Evolutionary conservation across 2,888 invertebrate species (phyloP).

Genomic region (Tiliacea aurago): DNA sequence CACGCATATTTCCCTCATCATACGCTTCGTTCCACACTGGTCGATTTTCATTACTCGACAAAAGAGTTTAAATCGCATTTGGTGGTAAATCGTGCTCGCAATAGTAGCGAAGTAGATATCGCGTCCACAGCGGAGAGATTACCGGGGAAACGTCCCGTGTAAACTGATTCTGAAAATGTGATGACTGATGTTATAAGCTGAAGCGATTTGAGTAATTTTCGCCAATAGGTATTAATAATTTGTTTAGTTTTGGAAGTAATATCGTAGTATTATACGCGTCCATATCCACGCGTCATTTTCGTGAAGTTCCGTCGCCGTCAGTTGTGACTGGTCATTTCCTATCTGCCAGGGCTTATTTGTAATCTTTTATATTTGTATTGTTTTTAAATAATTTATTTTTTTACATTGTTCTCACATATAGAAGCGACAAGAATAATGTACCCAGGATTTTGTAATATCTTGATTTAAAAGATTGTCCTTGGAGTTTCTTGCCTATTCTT

Average conservation of each 20-base stretch:
- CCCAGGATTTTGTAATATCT: no score
- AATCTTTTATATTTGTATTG: no score
- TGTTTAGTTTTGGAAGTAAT: not conserved
- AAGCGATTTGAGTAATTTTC: slow-evolving; percentile 9
- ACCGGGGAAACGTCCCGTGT: slow-evolving; percentile 69
- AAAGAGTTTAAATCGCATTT: slow-evolving; percentile 55
- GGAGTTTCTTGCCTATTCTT: no score
- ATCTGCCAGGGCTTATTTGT: no score
- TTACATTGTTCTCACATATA: no score
- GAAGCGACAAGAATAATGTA: no score
- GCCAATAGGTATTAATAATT: not conserved
- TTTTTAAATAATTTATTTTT: no score
- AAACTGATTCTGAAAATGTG: slow-evolving; percentile 70
- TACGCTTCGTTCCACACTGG: slow-evolving; percentile 37
- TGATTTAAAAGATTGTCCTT: no score
- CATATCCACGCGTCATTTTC: no score
- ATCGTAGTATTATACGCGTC: not conserved
- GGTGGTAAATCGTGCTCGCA: slow-evolving; percentile 29
- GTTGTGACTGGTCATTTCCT: no score
- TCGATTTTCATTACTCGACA: slow-evolving; percentile 49
- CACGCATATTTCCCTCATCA: slow-evolving; percentile 11
- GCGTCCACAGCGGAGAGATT: slow-evolving; percentile 67
- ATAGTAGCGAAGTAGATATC: slow-evolving; percentile 57
- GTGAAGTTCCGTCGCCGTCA: no score
- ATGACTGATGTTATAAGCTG: slow-evolving; percentile 18